phyloP scores from a whole-genome alignment of 2,888 invertebrate genomes.

The Galerucella calmariensis region DNA sequence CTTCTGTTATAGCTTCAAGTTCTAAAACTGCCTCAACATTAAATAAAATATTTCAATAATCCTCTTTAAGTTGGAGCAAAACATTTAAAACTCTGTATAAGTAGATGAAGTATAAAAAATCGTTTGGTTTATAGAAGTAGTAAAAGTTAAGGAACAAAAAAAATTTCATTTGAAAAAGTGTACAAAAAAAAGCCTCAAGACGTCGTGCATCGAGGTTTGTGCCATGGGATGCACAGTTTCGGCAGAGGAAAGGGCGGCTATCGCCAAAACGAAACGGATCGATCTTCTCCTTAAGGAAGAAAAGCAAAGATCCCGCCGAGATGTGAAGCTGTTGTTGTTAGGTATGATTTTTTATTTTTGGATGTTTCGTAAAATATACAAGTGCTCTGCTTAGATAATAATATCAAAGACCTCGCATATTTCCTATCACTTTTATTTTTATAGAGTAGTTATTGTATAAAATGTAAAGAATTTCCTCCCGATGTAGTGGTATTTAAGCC shows the following conservation, averaged over 20 bases:
- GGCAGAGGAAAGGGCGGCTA: slow-evolving; percentile 98
- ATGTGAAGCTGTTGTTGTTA: slow-evolving; percentile 96
- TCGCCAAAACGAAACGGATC: slow-evolving; percentile 96
- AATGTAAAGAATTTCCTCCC: too few species aligned
- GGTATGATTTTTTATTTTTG: slow-evolving; percentile 74
- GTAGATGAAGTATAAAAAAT: neutral
- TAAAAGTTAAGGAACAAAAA: slow-evolving; percentile 17
- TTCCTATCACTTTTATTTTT: too few species aligned
- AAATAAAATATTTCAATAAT: too few species aligned
- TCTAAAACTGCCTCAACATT: too few species aligned
- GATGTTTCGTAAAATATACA: too few species aligned
- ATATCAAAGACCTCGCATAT: too few species aligned
- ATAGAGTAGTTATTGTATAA: too few species aligned
- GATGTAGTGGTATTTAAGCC: too few species aligned
- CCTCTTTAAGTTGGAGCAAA: neutral
- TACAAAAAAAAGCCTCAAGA: slow-evolving; percentile 52
- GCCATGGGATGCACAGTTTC: slow-evolving; percentile 99
- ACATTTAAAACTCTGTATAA: neutral
- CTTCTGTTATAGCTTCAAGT: too few species aligned
- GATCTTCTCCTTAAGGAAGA: slow-evolving; percentile 99
- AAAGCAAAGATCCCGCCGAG: slow-evolving; percentile 97
- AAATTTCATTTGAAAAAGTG: slow-evolving; percentile 31
- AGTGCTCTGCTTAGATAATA: too few species aligned
- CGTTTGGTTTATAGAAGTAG: slow-evolving; percentile 28
- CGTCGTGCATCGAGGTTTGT: slow-evolving; percentile 61